phyloP scores from a whole-genome alignment of 30 jellyfish, hydroid and myxozoan genomes.

The Chrysaora quinquecirrha region DNA sequence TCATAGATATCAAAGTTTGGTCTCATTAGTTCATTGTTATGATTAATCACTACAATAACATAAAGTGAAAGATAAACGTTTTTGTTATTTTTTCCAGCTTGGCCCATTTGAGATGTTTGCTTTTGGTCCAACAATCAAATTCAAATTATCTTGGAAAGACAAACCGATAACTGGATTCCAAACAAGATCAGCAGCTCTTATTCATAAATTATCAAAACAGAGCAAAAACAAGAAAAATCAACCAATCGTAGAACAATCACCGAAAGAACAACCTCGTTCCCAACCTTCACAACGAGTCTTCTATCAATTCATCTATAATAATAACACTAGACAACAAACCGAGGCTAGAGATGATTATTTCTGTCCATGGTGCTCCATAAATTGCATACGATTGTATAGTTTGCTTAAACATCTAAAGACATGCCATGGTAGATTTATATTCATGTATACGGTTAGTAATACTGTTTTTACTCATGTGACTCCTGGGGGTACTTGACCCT shows the following conservation, averaged over 20 bases:
- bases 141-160: conserved; percentile 79
- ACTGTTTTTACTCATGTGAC: too few species aligned
- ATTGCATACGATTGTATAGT: conserved; percentile 75
- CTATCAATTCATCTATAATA: conserved; percentile 83
- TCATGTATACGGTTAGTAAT: conserved; percentile 84
- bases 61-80: too few species aligned
- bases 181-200: conserved; percentile 57
- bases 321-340: conserved; percentile 93
- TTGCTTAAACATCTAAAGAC: conserved; percentile 83
- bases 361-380: conserved; percentile 96
- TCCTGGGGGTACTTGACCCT: too few species aligned
- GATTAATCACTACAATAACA: too few species aligned
- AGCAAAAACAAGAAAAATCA: conserved; percentile 40
- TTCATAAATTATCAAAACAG: conserved; percentile 52
- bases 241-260: conserved; percentile 10
- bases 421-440: conserved; percentile 87
- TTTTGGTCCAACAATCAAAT: conserved; percentile 95
- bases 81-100: conserved; percentile 79
- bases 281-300: conserved; percentile 57
- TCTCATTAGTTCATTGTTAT: too few species aligned
- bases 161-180: conserved; percentile 69
- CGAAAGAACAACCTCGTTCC: conserved; percentile 26
- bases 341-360: conserved; percentile 92
- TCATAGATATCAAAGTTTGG: too few species aligned
- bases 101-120: conserved; percentile 96